Conservation (phyloP, 2,888 invertebrate genomes). For the Trachelus iudaicus region DNA sequence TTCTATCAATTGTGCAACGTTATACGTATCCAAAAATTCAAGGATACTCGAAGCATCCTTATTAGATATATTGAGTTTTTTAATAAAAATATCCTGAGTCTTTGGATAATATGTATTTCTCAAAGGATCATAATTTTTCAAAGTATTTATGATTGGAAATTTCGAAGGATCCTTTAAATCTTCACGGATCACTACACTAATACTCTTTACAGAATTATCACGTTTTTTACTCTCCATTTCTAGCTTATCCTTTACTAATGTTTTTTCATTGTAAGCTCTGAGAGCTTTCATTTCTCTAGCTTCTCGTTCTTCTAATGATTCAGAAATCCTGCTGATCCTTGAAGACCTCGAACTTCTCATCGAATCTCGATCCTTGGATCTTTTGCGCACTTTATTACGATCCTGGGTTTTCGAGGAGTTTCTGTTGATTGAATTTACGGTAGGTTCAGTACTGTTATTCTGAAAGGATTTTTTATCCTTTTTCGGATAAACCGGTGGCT, state of each 20-base stretch:
- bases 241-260: slow-evolving; percentile 34
- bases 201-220: not conserved
- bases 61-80: not conserved
- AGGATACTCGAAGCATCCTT: not conserved
- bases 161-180: not conserved
- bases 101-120: not conserved
- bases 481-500: slow-evolving; percentile 11
- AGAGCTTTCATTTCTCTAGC: slow-evolving; percentile 37
- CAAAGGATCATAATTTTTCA: not conserved
- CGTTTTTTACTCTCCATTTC: slow-evolving; percentile 27
- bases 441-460: not conserved
- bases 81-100: not conserved
- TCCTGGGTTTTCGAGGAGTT: not conserved
- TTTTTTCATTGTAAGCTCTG: slow-evolving; percentile 39
- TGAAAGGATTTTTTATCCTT: not conserved
- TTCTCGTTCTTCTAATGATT: slow-evolving; percentile 22
- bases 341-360: not conserved
- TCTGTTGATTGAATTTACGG: not conserved
- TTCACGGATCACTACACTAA: not conserved
- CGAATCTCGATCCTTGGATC: not conserved
- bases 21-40: slow-evolving; percentile 12
- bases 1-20: not conserved
- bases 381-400: not conserved
- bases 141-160: not conserved
- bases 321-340: not conserved